Evolutionary conservation across 2,797 vertebrate genomes (phyloP), one percentile per base, ranked within the genome.

Genomic region (Alosa sapidissima): DNA sequence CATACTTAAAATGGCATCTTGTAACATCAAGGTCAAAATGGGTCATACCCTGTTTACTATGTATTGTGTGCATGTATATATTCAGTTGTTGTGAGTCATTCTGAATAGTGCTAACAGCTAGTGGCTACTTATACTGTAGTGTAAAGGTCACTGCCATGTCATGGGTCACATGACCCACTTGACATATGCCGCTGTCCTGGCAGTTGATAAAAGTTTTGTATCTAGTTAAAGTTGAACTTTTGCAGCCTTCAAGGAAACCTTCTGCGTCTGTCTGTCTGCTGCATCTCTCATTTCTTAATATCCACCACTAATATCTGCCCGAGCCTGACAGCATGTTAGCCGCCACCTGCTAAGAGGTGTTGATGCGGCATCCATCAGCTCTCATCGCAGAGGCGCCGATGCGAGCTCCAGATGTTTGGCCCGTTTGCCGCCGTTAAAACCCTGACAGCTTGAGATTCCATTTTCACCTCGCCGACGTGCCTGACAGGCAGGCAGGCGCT

Each of bases 311-410:
- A 78, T 78, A 78, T 78, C 14, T 78, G 72, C 72, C 41, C 19
- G 72, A 78, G 72, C 36, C 72, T 47, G 41, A 78, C 41, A 78
- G 72, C 72, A 9, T 45, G 19, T 47, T 45, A 45, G 72, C 72
- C 24, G 72, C 41, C 72, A 78, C 72, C 72, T 78, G 72, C 72
- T 78, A 47, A 47, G 72, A 78, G 72, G 72, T 78, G 72, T 78
- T 78, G 72, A 78, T 47, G 72, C 72, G 72, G 72, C 72, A 78
- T 78, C 72, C 72, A 78, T 78, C 72, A 78, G 36, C 16, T 78
- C 72, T 47, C 41, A 1, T 78, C 4, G 72, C 19, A 5, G 41
- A 78, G 19, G 41, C 41, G 41, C 5, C 14, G 19, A 47, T 41
- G 72, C 41, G 41, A 78, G 36, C 41, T 78, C 72, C 72, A 78